Percentiles rank a stretch among this genome's conserved stretches.
These are phyloP conservation scores for Oedothorax gibbosus DNA, from an alignment of 1,140 invertebrate genomes.

Conservation along the genomic window DNA sequence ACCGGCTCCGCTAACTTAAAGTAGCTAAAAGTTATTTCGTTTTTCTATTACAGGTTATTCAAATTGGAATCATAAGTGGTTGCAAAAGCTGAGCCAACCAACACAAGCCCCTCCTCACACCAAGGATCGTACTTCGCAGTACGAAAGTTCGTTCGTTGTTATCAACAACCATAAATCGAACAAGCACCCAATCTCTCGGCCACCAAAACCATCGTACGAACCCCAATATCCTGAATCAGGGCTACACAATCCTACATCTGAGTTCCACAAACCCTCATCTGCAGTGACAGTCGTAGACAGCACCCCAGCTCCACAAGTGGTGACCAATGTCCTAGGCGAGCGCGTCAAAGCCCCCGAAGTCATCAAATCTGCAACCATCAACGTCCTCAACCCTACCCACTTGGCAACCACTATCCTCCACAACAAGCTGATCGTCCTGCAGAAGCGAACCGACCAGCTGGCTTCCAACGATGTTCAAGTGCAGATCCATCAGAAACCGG, in stretches of 20 bases:
- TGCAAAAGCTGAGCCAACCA: background rate
- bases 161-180: constrained; percentile 49
- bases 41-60: constrained; percentile 5
- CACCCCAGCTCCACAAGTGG: background rate
- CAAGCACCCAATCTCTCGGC: background rate
- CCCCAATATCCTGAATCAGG: background rate
- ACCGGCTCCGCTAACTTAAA: no score
- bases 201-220: background rate
- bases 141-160: background rate
- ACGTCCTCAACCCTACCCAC: constrained; percentile 28
- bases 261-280: constrained; percentile 6
- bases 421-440: constrained; percentile 48
- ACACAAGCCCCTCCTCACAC: constrained; percentile 8
- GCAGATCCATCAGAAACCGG: background rate
- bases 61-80: constrained; percentile 32
- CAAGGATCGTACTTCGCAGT: background rate
- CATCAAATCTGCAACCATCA: constrained; percentile 41
- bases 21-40: background rate
- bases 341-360: constrained; percentile 39
- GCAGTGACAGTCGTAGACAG: constrained; percentile 5
- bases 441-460: constrained; percentile 33
- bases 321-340: constrained; percentile 48
- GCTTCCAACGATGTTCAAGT: background rate
- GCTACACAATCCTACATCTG: background rate
- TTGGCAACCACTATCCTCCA: constrained; percentile 39